These are phyloP conservation scores for Steinernema khuongi DNA, from an alignment of 1,140 invertebrate genomes.

Conservation along the genomic window DNA sequence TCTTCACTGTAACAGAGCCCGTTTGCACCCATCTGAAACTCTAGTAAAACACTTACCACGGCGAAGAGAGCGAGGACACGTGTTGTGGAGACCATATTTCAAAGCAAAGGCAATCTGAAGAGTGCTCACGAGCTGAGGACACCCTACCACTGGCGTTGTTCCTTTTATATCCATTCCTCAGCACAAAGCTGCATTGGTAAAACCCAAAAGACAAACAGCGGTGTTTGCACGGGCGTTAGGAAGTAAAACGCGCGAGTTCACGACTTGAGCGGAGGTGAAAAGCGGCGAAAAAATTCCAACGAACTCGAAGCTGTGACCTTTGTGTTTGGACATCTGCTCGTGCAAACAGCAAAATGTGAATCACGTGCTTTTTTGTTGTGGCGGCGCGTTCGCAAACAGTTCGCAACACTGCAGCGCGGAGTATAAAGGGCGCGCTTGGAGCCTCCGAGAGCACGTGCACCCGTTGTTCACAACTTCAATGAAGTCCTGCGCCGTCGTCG, in stretches of 20 bases:
- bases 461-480: not conserved
- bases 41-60: no score
- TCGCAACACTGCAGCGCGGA: not conserved
- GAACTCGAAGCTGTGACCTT: not conserved
- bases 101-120: no score
- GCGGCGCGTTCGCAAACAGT: not conserved
- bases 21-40: no score
- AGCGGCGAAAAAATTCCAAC: not conserved
- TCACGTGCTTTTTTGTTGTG: conserved; percentile 8
- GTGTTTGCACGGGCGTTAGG: not conserved
- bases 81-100: no score
- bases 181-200: not conserved
- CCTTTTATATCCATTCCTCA: not conserved
- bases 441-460: not conserved
- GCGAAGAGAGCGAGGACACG: no score
- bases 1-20: no score
- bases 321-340: not conserved
- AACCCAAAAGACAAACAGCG: not conserved
- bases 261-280: not conserved
- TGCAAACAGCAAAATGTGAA: not conserved
- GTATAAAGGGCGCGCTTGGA: not conserved
- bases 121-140: no score
- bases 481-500: not conserved
- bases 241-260: not conserved
- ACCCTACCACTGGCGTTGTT: not conserved